Percentiles rank a stretch among this genome's conserved stretches.
phyloP scores from a whole-genome alignment of 2,797 vertebrate species.

The Lycodopsis pacificus region DNA sequence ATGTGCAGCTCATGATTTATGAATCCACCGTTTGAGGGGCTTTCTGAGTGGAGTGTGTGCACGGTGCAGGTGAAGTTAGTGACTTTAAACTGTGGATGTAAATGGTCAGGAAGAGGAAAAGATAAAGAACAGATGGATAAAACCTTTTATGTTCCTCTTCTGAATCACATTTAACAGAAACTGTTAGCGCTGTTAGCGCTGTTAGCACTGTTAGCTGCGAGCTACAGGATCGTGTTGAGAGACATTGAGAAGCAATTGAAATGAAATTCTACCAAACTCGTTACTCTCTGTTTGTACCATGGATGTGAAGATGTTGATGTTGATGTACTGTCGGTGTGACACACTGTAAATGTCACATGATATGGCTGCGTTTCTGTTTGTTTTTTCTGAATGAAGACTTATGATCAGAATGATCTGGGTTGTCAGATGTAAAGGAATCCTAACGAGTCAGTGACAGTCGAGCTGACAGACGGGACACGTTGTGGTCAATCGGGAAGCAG shows the following conservation, averaged over 20 bases:
- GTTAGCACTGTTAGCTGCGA: no score
- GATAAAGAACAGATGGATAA: neutral
- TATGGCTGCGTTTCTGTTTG: no score
- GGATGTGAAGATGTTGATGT: neutral
- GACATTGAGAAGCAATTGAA: no score
- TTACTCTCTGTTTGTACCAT: neutral
- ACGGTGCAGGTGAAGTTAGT: neutral
- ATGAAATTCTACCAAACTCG: no score
- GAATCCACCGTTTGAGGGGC: neutral
- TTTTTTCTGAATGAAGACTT: neutral
- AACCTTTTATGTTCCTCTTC: neutral
- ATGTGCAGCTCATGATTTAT: constrained; percentile 12
- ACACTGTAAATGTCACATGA: neutral
- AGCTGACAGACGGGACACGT: no score
- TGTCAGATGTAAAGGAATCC: no score
- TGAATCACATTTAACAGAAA: no score
- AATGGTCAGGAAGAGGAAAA: neutral
- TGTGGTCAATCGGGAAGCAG: no score
- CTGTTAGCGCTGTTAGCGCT: no score
- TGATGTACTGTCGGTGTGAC: neutral
- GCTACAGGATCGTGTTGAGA: no score
- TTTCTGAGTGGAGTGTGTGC: neutral
- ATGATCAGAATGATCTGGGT: neutral
- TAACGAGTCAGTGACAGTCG: no score
- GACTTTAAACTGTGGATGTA: neutral